A percentile compares a stretch with the other conserved stretches of the same genome.
Evolutionary conservation across 2,113 vertebrate genomes (phyloP).

Genomic region (Ornithorhynchus anatinus): DNA sequence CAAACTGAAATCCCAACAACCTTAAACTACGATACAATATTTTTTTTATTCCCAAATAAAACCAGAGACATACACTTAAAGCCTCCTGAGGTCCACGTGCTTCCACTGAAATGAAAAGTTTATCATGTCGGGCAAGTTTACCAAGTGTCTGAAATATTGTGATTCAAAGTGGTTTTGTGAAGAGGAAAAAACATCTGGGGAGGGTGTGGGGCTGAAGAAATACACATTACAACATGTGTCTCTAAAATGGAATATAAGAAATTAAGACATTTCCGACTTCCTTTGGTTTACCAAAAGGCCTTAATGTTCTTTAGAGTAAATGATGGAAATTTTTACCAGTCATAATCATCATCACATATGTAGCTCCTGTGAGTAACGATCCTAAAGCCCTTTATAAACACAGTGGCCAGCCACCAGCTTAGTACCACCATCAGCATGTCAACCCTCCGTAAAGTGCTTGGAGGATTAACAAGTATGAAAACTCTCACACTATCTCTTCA

Average conservation of each 20-base stretch:
- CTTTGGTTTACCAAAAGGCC: background rate
- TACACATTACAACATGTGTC: background rate
- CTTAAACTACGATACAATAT: too few species aligned
- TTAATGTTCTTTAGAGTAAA: background rate
- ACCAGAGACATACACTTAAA: background rate
- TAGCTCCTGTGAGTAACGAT: too few species aligned
- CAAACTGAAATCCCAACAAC: too few species aligned
- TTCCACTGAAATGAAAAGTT: conserved; percentile 13
- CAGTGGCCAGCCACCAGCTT: background rate
- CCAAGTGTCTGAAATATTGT: background rate
- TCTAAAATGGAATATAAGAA: background rate
- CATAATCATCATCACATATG: too few species aligned
- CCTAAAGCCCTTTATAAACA: background rate
- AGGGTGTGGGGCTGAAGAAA: background rate
- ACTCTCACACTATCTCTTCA: too few species aligned
- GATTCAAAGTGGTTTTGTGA: background rate
- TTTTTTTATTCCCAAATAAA: too few species aligned
- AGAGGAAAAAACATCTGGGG: background rate
- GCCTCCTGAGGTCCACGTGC: background rate
- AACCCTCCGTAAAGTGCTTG: background rate
- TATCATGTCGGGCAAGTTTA: background rate
- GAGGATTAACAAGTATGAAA: background rate
- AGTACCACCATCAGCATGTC: too few species aligned
- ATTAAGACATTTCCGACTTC: background rate
- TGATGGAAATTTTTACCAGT: background rate